phyloP scores from a whole-genome alignment of 1,140 invertebrate genomes.

The Carcinoscorpius rotundicauda region DNA sequence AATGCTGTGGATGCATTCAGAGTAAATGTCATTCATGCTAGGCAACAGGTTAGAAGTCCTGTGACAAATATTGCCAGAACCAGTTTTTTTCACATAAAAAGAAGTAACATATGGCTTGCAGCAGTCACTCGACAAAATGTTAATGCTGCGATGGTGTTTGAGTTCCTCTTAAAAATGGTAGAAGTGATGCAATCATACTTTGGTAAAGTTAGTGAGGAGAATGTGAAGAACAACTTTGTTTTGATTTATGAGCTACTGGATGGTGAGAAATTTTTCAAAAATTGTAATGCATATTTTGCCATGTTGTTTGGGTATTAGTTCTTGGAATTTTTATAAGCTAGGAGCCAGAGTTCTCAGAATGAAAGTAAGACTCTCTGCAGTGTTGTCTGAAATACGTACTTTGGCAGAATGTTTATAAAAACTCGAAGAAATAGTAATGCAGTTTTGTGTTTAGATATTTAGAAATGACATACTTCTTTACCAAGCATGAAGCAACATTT shows the following conservation, averaged over 20 bases:
- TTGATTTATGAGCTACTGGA: constrained; percentile 98
- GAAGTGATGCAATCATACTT: constrained; percentile 99
- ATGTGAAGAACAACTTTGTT: constrained; percentile 99
- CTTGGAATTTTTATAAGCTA: too few relatives aligned
- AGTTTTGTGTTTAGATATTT: too few relatives aligned
- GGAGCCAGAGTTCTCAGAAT: too few relatives aligned
- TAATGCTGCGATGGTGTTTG: constrained; percentile 99
- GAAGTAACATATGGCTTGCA: constrained; percentile 97
- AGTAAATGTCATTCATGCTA: constrained; percentile 98
- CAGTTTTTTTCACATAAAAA: constrained; percentile 98
- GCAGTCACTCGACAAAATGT: constrained; percentile 99
- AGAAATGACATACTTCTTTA: too few relatives aligned
- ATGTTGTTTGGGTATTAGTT: too few relatives aligned
- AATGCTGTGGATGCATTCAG: constrained; percentile 99
- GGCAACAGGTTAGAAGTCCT: constrained; percentile 96
- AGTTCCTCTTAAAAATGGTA: constrained; percentile 97
- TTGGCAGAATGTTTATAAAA: too few relatives aligned
- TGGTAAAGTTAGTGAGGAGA: constrained; percentile 98
- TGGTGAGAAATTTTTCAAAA: constrained; percentile 42
- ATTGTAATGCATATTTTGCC: too few relatives aligned
- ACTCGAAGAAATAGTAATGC: too few relatives aligned
- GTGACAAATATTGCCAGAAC: constrained; percentile 99
- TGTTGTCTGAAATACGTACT: background rate
- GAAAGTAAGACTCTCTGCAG: background rate
- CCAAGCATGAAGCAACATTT: too few relatives aligned